Conservation (phyloP, 2,888 invertebrate genomes). For the Lamproptera curius region DNA sequence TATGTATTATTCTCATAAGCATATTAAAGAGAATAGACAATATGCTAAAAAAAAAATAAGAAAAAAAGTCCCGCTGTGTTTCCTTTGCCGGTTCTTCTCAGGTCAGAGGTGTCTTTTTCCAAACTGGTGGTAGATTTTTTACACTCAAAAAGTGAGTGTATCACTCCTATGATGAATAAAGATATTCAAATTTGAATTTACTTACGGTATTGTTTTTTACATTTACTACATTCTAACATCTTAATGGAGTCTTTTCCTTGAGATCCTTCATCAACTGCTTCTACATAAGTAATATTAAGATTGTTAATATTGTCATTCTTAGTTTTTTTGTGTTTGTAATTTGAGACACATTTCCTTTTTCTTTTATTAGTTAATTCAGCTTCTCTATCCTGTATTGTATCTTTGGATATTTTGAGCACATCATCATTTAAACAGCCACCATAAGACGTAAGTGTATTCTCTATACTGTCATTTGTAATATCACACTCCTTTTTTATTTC, state of each 20-base stretch:
- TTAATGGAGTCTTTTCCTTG: neutral
- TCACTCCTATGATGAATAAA: no score
- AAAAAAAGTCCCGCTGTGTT: no score
- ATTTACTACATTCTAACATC: conserved; percentile 25
- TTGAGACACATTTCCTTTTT: neutral
- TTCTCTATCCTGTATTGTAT: neutral
- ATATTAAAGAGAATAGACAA: no score
- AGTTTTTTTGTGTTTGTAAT: no score
- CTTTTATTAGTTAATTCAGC: neutral
- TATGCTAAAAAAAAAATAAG: no score
- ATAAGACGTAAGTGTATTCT: neutral
- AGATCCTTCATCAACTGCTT: no score
- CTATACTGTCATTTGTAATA: neutral
- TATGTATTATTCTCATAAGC: no score
- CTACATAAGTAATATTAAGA: conserved; percentile 2
- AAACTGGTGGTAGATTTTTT: no score
- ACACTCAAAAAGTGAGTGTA: no score
- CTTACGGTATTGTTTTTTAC: conserved; percentile 31
- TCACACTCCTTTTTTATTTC: conserved; percentile 4
- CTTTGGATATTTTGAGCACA: neutral
- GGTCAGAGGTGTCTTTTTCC: no score
- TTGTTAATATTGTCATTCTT: neutral
- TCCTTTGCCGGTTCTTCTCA: no score
- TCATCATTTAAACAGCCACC: conserved; percentile 7
- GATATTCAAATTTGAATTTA: no score